These are phyloP conservation scores for Helogale parvula DNA, from an alignment of 2,113 vertebrate species.

Conservation along the genomic window DNA sequence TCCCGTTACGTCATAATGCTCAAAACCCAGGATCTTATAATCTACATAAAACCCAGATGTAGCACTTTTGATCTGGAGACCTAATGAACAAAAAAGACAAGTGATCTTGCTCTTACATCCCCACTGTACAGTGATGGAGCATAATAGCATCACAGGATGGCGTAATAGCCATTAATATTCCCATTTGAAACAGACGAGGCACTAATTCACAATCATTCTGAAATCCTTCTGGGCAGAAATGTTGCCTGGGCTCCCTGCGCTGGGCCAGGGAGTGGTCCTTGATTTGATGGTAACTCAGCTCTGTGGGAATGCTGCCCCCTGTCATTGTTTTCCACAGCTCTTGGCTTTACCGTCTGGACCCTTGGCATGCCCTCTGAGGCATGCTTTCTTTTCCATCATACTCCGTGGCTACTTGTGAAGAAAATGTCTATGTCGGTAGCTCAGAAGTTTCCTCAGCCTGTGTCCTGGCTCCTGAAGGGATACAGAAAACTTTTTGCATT, in stretches of 20 bases:
- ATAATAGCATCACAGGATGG: neutral
- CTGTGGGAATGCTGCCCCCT: neutral
- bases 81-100: neutral
- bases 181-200: neutral
- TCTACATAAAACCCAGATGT: neutral
- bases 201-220: neutral
- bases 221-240: neutral
- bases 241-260: neutral
- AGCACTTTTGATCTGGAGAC: neutral
- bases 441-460: neutral
- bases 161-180: neutral
- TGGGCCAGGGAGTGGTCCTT: neutral
- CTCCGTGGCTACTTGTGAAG: neutral
- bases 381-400: neutral
- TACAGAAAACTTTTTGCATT: neutral
- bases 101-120: neutral
- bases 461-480: neutral
- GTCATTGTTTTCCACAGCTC: neutral
- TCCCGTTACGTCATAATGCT: neutral
- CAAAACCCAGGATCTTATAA: neutral
- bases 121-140: neutral
- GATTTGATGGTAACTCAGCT: neutral
- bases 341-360: neutral
- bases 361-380: neutral
- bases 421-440: neutral